phyloP scores from a whole-genome alignment of 2,113 vertebrate species.

The Sceloporus tristichus region DNA sequence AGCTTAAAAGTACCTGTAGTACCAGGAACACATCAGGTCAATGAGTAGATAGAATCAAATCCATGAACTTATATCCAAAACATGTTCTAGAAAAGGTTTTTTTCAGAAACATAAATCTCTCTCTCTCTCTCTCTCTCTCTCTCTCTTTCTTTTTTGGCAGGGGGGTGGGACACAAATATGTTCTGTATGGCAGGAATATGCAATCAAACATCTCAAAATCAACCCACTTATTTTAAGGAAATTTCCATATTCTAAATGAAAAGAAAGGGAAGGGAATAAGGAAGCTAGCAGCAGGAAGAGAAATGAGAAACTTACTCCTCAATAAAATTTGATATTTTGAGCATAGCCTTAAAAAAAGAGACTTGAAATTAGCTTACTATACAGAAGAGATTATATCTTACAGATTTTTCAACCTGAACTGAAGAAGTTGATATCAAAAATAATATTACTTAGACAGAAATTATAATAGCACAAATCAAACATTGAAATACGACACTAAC shows the following conservation, averaged over 20 bases:
- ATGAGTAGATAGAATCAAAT: neutral
- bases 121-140: neutral
- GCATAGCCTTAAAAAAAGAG: too few relatives aligned
- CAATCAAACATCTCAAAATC: neutral
- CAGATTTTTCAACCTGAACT: neutral
- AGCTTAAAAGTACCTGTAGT: neutral
- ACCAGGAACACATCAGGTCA: neutral
- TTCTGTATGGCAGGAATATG: neutral
- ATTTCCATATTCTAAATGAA: neutral
- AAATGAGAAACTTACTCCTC: neutral
- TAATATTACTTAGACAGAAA: neutral
- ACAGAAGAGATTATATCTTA: neutral
- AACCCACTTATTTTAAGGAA: neutral
- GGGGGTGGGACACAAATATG: neutral
- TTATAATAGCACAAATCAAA: neutral
- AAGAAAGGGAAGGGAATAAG: too few relatives aligned
- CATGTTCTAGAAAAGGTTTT: neutral
- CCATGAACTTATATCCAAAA: neutral
- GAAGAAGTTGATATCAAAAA: neutral
- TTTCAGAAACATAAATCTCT: neutral
- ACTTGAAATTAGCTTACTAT: neutral
- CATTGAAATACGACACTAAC: neutral
- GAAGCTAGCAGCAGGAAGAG: too few relatives aligned
- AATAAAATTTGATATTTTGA: neutral
- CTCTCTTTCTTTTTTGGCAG: neutral